A percentile compares a stretch with the other conserved stretches of the same genome.
Conservation (phyloP, 2,797 vertebrate genomes). For the Scolopax rusticola region DNA sequence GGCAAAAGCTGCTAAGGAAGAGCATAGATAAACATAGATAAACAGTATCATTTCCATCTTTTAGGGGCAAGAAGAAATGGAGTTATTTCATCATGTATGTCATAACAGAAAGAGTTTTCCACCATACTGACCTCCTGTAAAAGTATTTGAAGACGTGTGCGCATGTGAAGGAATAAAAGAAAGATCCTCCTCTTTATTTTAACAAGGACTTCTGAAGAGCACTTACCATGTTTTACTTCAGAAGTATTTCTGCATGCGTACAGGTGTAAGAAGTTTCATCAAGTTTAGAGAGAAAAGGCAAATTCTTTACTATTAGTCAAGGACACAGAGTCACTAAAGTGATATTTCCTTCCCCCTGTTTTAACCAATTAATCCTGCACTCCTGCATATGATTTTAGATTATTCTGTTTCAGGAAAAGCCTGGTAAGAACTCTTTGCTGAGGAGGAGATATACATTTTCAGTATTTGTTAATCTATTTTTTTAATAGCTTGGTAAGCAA, state of each 20-base stretch:
- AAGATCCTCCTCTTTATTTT: constrained; percentile 46
- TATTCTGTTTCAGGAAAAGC: neutral
- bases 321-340: neutral
- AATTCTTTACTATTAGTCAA: constrained; percentile 15
- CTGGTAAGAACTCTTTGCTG: neutral
- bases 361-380: neutral
- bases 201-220: constrained; percentile 39
- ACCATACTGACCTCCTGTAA: neutral
- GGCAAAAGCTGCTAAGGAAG: neutral
- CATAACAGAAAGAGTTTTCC: neutral
- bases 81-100: neutral
- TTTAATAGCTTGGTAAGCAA: neutral
- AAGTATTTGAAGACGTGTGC: neutral
- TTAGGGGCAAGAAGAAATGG: neutral
- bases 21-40: neutral
- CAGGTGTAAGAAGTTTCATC: neutral
- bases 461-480: neutral
- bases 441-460: neutral
- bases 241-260: neutral
- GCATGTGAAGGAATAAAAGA: constrained; percentile 37
- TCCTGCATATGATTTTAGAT: neutral
- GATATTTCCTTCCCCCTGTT: neutral
- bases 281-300: constrained; percentile 22
- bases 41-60: neutral
- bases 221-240: neutral